These are phyloP conservation scores for Tortricodes alternella DNA, from an alignment of 2,888 invertebrate species.

Conservation along the genomic window DNA sequence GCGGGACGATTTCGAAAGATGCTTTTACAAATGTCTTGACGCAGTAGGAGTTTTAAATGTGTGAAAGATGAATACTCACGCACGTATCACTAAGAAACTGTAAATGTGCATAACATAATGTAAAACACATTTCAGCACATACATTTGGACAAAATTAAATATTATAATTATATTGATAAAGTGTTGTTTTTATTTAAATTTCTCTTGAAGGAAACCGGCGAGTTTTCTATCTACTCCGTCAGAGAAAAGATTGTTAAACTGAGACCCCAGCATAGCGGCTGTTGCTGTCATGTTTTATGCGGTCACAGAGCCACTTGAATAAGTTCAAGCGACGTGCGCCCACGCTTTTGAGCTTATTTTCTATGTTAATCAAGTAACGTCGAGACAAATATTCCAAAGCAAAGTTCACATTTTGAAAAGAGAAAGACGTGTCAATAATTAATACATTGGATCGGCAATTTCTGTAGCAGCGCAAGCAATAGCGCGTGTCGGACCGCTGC, in stretches of 20 bases:
- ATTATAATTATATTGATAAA: too few species aligned
- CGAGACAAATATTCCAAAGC: not conserved
- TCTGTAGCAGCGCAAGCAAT: slow-evolving; percentile 55
- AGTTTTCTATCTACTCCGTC: not conserved
- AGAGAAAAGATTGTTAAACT: too few species aligned
- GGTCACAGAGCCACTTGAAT: slow-evolving; percentile 7
- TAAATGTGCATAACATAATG: slow-evolving; percentile 14
- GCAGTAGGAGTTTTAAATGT: slow-evolving; percentile 8
- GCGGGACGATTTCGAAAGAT: slow-evolving; percentile 18
- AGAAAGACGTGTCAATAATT: slow-evolving; percentile 37
- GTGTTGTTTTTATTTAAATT: too few species aligned
- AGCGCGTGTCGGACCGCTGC: slow-evolving; percentile 66
- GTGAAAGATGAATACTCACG: slow-evolving; percentile 23
- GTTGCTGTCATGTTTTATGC: not conserved
- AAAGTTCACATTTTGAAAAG: slow-evolving; percentile 33
- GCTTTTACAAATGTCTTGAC: slow-evolving; percentile 17
- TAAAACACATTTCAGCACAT: slow-evolving; percentile 14
- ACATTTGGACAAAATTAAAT: not conserved
- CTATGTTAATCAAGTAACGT: not conserved
- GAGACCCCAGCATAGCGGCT: too few species aligned
- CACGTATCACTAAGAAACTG: too few species aligned
- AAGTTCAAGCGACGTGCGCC: not conserved
- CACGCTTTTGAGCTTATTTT: not conserved
- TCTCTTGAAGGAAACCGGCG: too few species aligned
- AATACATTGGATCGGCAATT: slow-evolving; percentile 42